Percentiles rank a stretch among this genome's conserved stretches.
phyloP scores from a whole-genome alignment of 1,140 invertebrate genomes.

The Heliconius melpomene region DNA sequence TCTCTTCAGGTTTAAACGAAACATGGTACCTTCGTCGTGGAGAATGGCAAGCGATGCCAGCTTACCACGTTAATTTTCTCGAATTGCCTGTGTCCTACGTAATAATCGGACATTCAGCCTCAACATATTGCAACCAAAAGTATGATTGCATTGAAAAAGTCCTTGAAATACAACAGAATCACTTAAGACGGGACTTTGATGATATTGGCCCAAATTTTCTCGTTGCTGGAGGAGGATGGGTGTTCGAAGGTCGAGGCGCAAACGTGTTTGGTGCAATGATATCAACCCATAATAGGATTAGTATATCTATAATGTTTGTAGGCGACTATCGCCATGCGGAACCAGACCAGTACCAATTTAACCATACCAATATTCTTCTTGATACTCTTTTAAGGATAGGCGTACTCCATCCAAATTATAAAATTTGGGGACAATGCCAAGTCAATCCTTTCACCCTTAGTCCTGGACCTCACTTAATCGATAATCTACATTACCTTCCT shows the following conservation, averaged over 20 bases:
- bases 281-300: constrained; percentile 50
- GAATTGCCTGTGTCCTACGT: constrained; percentile 55
- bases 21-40: constrained; percentile 67
- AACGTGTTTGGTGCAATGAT: constrained; percentile 63
- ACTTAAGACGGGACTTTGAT: constrained; percentile 48
- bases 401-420: constrained; percentile 53
- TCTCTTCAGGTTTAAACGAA: constrained; percentile 60
- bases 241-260: constrained; percentile 72
- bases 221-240: constrained; percentile 56
- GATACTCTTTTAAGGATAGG: constrained; percentile 46
- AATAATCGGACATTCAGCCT: constrained; percentile 62
- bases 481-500: constrained; percentile 44
- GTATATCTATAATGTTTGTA: constrained; percentile 67
- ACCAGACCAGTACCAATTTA: constrained; percentile 51
- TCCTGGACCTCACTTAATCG: constrained; percentile 57
- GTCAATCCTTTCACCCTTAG: constrained; percentile 46
- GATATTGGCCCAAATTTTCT: constrained; percentile 72
- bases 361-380: constrained; percentile 55
- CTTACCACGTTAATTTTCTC: constrained; percentile 48
- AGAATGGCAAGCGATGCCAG: constrained; percentile 65
- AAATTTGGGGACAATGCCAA: constrained; percentile 61
- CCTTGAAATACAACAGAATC: constrained; percentile 56
- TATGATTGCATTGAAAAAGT: constrained; percentile 57
- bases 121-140: constrained; percentile 51
- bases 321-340: constrained; percentile 56